Conservation (phyloP, 2,113 vertebrate genomes). For the Isurus oxyrinchus region DNA sequence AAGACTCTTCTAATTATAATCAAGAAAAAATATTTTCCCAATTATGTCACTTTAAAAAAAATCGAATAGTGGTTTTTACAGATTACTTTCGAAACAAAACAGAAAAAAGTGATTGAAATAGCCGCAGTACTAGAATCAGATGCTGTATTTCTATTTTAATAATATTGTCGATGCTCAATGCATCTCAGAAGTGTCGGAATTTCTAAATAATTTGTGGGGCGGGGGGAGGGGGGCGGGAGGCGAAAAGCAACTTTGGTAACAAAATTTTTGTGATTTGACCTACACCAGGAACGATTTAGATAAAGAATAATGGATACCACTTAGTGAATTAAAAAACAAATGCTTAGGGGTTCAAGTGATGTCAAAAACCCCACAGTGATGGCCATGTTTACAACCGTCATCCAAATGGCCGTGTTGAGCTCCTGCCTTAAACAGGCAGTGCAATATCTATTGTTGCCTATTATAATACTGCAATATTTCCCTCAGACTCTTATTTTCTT, state of each 20-base stretch:
- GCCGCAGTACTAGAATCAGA: background rate
- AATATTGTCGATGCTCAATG: background rate
- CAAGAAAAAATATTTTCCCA: background rate
- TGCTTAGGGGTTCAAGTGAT: background rate
- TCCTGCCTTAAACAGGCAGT: background rate
- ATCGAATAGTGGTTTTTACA: background rate
- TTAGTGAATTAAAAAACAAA: background rate
- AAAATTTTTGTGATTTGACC: background rate
- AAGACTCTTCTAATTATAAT: background rate
- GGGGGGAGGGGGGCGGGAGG: background rate
- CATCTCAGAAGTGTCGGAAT: background rate
- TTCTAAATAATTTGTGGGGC: background rate
- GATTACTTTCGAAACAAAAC: background rate
- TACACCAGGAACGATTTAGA: background rate
- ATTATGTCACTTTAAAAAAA: background rate
- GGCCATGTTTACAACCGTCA: background rate
- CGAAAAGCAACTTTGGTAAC: background rate
- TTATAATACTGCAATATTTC: background rate
- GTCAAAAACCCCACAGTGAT: background rate
- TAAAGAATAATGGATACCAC: background rate
- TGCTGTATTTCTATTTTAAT: background rate
- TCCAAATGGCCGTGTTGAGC: background rate
- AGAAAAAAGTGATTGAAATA: background rate
- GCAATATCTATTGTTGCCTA: background rate
- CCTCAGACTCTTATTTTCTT: background rate